These are phyloP conservation scores for Nasonia vitripennis DNA, from an alignment of 1,140 invertebrate species.

Conservation along the genomic window DNA sequence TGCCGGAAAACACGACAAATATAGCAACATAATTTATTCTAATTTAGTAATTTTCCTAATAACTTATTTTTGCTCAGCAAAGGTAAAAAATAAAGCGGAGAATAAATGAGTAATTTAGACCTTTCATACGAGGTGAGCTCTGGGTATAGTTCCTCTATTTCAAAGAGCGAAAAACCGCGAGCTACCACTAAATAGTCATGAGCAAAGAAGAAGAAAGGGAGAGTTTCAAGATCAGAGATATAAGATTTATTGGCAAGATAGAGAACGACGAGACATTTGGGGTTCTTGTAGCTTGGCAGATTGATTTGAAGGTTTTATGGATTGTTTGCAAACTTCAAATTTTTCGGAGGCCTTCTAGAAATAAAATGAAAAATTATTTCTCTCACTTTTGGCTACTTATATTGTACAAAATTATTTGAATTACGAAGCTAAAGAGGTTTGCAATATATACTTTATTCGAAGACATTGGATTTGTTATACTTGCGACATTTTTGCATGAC, in stretches of 20 bases:
- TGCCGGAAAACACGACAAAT: too few species aligned
- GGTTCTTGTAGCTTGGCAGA: too few species aligned
- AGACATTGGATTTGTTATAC: neutral
- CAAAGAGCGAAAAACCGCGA: neutral
- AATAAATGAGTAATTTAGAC: conserved; percentile 10
- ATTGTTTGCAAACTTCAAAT: neutral
- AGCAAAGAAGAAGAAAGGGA: neutral
- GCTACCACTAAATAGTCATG: conserved; percentile 16
- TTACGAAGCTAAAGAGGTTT: too few species aligned
- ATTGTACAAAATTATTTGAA: too few species aligned
- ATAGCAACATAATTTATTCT: too few species aligned
- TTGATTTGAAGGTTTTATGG: neutral
- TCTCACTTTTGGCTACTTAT: too few species aligned
- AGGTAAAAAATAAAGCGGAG: neutral
- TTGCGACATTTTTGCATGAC: neutral
- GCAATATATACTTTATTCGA: too few species aligned
- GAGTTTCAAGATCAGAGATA: conserved; percentile 14
- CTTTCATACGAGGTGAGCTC: neutral
- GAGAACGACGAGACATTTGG: neutral
- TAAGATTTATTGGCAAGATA: conserved; percentile 26
- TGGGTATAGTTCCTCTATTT: neutral
- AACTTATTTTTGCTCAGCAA: too few species aligned
- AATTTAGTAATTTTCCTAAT: too few species aligned
- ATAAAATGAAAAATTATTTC: too few species aligned
- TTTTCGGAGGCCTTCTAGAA: too few species aligned